Base-by-base conservation (phyloP, 2,113 vertebrate genomes). In the Hippocampus abdominalis region DNA sequence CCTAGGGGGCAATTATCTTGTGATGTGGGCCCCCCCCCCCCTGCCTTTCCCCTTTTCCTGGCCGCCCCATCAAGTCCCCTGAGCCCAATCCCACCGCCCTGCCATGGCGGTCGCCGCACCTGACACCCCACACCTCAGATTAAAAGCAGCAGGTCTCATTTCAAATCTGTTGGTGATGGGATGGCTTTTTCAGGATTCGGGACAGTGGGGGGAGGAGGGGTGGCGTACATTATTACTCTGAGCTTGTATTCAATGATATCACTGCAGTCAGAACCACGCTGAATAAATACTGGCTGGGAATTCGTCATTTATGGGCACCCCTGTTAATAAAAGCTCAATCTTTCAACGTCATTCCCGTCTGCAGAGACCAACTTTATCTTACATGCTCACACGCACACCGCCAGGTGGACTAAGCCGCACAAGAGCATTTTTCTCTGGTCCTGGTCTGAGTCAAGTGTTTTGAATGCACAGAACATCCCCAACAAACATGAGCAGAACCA, bases 91-190 rank as follows among this genome's bases (percentile, higher is more conserved):
- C 67, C 8, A 71, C 40, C 7, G 64, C 56, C 15, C 53, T 78
- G 86, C 77, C 66, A 67, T 79, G 78, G 78, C 66, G 39, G 53
- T 39, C 21, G 69, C 51, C 4, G 67, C 91, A 92, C 90, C 92
- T 92, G 92, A 60, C 87, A 88, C 91, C 91, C 88, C 78, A 18
- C 66, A 18, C 66, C 69, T 80, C 89, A 89, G 85, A 92, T 92
- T 91, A 92, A 91, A 91, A 88, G 76, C 83, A 76, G 66, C 76
- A 39, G 64, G 79, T 89, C 87, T 91, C 84, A 91, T 91, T 91
- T 91, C 83, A 91, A 92, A 91, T 90, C 87, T 90, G 90, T 91
- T 91, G 88, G 86, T 82, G 74, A 83, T 87, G 87, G 88, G 72
- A 84, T 88, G 88, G 88, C 88, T 86, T 89, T 91, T 80, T 89